Conservation (phyloP, 2,888 invertebrate species). For the Eumacrocentrus americanus region DNA sequence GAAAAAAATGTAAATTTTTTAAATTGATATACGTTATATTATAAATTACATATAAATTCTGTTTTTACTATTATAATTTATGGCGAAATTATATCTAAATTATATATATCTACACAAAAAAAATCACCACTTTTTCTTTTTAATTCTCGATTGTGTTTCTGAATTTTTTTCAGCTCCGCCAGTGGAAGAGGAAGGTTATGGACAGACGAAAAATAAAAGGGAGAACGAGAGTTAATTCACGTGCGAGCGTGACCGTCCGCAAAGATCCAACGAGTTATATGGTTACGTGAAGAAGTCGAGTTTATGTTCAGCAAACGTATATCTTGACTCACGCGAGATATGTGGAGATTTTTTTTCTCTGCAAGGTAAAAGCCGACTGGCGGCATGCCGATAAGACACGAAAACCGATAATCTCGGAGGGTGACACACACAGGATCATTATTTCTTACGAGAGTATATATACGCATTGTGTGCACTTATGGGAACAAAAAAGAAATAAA, state of each 20-base stretch:
- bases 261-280: background rate
- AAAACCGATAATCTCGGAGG: conserved; percentile 37
- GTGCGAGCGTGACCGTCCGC: background rate
- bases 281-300: background rate
- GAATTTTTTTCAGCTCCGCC: too few relatives aligned
- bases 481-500: background rate
- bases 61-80: too few relatives aligned
- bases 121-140: too few relatives aligned
- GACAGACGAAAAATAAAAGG: too few relatives aligned
- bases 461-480: background rate
- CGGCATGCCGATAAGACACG: conserved; percentile 47
- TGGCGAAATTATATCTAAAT: too few relatives aligned
- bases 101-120: too few relatives aligned
- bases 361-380: background rate
- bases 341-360: background rate
- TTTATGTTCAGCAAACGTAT: background rate
- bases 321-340: background rate
- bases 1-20: too few relatives aligned
- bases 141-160: too few relatives aligned
- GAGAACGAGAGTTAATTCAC: too few relatives aligned
- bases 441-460: background rate
- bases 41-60: too few relatives aligned
- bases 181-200: too few relatives aligned
- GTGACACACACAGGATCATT: conserved; percentile 3
- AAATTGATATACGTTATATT: too few relatives aligned